A percentile compares a stretch with the other conserved stretches of the same genome.
Evolutionary conservation across 1,140 invertebrate genomes (phyloP).

Genomic region (Aplysia californica): DNA sequence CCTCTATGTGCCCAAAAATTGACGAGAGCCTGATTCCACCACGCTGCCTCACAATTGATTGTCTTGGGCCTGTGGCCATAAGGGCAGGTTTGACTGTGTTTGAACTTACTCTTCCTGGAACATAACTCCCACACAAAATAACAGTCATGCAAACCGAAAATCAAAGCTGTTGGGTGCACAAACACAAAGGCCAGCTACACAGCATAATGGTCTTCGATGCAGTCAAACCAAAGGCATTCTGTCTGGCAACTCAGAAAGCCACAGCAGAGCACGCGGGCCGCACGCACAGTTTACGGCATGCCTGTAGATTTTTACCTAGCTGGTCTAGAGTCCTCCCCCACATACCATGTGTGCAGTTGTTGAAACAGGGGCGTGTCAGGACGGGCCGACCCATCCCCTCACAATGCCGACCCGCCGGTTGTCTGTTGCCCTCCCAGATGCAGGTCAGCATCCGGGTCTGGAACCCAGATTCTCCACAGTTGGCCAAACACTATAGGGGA

Average conservation of each 20-base stretch:
- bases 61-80: too few species aligned
- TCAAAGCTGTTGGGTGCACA: too few species aligned
- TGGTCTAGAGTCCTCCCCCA: slow-evolving; percentile 8
- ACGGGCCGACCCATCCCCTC: slow-evolving; percentile 34
- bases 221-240: not conserved
- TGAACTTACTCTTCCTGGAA: too few species aligned
- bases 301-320: too few species aligned
- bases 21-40: too few species aligned
- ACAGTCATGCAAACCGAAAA: not conserved
- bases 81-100: too few species aligned
- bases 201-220: too few species aligned
- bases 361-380: slow-evolving; percentile 31
- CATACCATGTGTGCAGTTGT: slow-evolving; percentile 38
- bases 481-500: slow-evolving; percentile 43
- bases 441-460: slow-evolving; percentile 45
- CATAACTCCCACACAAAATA: not conserved
- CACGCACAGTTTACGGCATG: too few species aligned
- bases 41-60: too few species aligned
- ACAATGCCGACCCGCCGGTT: slow-evolving; percentile 41
- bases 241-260: not conserved
- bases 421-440: slow-evolving; percentile 39
- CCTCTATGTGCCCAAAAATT: too few species aligned
- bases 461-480: slow-evolving; percentile 40
- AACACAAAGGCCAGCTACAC: too few species aligned
- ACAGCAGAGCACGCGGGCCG: too few species aligned